Evolutionary conservation across 1,140 invertebrate genomes (phyloP).

Genomic region (Lerema accius): DNA sequence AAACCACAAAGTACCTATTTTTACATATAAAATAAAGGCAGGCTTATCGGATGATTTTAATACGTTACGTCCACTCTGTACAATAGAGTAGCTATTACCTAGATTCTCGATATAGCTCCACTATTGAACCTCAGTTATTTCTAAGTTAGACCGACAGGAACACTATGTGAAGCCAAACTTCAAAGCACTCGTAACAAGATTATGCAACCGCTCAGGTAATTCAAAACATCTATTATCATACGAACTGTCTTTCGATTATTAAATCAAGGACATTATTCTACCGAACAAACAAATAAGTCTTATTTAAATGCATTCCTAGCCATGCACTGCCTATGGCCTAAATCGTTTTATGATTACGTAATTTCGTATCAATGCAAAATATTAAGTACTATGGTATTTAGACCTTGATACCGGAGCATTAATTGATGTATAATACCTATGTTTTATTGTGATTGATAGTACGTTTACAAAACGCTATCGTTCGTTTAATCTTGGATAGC

Average conservation of each 20-base stretch:
- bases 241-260: constrained; percentile 7
- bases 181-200: neutral
- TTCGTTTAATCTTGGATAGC: constrained; percentile 12
- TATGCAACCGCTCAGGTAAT: neutral
- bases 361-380: constrained; percentile 32
- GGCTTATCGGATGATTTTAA: too few relatives aligned
- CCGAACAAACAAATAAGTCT: constrained; percentile 29
- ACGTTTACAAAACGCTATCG: constrained; percentile 11
- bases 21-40: too few relatives aligned
- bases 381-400: constrained; percentile 30
- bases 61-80: too few relatives aligned
- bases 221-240: neutral
- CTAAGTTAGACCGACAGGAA: too few relatives aligned
- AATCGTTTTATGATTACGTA: constrained; percentile 53
- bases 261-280: constrained; percentile 29
- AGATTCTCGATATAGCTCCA: too few relatives aligned
- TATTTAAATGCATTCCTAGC: constrained; percentile 46
- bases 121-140: too few relatives aligned
- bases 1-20: too few relatives aligned
- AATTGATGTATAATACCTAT: constrained; percentile 14
- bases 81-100: too few relatives aligned
- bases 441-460: constrained; percentile 27
- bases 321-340: constrained; percentile 45
- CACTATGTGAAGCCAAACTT: neutral
- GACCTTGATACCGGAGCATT: constrained; percentile 8